phyloP scores from a whole-genome alignment of 2,113 vertebrate genomes.

The Dissostichus mawsoni region DNA sequence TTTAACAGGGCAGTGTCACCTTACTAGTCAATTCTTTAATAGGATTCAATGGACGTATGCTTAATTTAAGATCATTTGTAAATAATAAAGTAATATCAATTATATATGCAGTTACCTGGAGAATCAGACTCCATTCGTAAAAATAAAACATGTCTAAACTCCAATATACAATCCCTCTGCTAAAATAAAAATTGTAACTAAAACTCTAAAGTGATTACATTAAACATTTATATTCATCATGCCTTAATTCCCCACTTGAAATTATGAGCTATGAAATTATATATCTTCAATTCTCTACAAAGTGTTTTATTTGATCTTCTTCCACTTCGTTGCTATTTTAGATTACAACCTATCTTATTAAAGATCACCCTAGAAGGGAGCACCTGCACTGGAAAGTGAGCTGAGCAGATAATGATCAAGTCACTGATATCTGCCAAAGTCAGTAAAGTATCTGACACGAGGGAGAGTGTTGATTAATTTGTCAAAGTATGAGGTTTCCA shows the following conservation, averaged over 20 bases:
- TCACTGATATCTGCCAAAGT: conserved; percentile 51
- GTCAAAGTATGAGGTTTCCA: conserved; percentile 58
- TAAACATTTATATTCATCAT: conserved; percentile 13
- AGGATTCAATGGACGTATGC: too few relatives aligned
- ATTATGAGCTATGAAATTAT: background rate
- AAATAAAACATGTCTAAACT: background rate
- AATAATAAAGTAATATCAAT: too few relatives aligned
- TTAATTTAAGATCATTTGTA: too few relatives aligned
- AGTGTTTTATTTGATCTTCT: conserved; percentile 33
- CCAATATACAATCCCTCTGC: background rate
- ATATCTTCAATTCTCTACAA: background rate
- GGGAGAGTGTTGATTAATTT: conserved; percentile 67
- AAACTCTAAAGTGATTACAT: conserved; percentile 24
- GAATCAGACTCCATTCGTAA: background rate
- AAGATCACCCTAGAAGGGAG: conserved; percentile 16
- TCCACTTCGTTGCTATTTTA: conserved; percentile 26
- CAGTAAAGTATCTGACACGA: conserved; percentile 54
- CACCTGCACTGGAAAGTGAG: conserved; percentile 33
- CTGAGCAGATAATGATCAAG: conserved; percentile 51
- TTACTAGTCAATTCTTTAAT: too few relatives aligned
- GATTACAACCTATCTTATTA: conserved; percentile 41
- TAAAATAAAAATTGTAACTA: conserved; percentile 3
- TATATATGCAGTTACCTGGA: too few relatives aligned
- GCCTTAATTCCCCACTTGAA: background rate
- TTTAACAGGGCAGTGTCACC: too few relatives aligned